These are phyloP conservation scores for Coendou prehensilis DNA, from an alignment of 2,797 vertebrate species.

Conservation along the genomic window DNA sequence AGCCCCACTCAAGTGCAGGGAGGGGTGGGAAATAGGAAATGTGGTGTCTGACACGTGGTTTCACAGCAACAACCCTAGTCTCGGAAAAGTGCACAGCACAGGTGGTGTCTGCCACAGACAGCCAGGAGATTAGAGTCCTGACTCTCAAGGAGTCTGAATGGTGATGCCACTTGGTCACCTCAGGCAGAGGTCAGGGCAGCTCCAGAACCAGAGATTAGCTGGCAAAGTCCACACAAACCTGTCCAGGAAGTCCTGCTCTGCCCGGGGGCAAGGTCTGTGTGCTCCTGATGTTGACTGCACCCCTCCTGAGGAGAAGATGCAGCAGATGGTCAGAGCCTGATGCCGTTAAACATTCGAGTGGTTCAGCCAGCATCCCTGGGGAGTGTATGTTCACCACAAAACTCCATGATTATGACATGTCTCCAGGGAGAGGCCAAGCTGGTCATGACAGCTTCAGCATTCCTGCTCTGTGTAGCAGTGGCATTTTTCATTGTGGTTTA, in stretches of 20 bases:
- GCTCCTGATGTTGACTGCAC: not conserved
- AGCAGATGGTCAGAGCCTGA: not conserved
- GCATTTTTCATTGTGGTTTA: not conserved
- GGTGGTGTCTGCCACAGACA: not conserved
- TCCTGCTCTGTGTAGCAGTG: not conserved
- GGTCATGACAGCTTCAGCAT: not conserved
- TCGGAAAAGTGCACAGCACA: not conserved
- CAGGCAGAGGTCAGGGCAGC: not conserved
- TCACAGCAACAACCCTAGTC: not conserved
- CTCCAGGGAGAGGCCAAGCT: not conserved
- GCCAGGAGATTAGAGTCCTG: not conserved
- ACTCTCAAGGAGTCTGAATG: not conserved
- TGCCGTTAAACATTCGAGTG: not conserved
- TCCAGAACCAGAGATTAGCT: not conserved
- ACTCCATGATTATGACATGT: not conserved
- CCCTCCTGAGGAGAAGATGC: not conserved
- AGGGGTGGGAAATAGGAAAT: not conserved
- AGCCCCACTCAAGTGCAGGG: not conserved
- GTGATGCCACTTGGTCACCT: not conserved
- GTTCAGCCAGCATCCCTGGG: not conserved
- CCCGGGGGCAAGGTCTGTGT: not conserved
- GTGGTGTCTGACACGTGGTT: not conserved
- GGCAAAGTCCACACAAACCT: not conserved
- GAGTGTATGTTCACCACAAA: not conserved
- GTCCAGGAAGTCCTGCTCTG: not conserved